A percentile compares a stretch with the other conserved stretches of the same genome.
Evolutionary conservation across 1,140 invertebrate genomes (phyloP).

Genomic region (Drosophila parvula): DNA sequence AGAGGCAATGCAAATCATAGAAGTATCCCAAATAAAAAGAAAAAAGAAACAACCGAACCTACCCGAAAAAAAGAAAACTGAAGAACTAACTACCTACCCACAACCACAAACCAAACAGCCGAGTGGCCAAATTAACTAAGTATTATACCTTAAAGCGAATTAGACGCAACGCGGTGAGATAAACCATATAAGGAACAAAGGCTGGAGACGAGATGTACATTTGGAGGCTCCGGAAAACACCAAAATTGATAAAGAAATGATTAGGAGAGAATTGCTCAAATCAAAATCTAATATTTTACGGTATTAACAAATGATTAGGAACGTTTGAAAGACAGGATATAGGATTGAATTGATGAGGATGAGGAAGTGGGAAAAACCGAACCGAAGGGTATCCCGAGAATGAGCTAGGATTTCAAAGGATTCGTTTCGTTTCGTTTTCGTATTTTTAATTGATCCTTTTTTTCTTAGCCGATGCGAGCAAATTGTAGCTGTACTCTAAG

Average conservation of each 20-base stretch:
- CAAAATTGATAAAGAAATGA: constrained; percentile 31
- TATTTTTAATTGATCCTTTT: constrained; percentile 53
- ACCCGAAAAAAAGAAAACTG: constrained; percentile 58
- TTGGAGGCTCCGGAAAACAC: constrained; percentile 65
- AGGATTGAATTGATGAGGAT: constrained; percentile 6
- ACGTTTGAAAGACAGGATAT: constrained; percentile 21
- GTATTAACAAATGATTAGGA: constrained; percentile 36
- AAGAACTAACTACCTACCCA: constrained; percentile 76
- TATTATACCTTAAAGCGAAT: constrained; percentile 68
- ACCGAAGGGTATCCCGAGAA: constrained; percentile 29
- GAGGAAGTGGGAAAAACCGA: not conserved
- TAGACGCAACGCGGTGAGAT: constrained; percentile 12
- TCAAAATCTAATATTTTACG: constrained; percentile 79
- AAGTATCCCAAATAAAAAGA: constrained; percentile 57
- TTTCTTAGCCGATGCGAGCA: constrained; percentile 77
- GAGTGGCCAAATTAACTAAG: constrained; percentile 80
- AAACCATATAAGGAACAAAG: constrained; percentile 3
- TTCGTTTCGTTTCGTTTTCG: constrained; percentile 43
- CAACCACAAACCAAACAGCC: constrained; percentile 61
- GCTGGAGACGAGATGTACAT: constrained; percentile 58
- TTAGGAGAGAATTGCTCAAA: constrained; percentile 67
- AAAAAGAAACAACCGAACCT: constrained; percentile 56
- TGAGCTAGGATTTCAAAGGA: constrained; percentile 48
- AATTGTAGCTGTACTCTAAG: constrained; percentile 78
- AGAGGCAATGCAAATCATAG: constrained; percentile 72